These are phyloP conservation scores for Temnothorax curvispinosus DNA, from an alignment of 1,140 invertebrate species.

Conservation along the genomic window DNA sequence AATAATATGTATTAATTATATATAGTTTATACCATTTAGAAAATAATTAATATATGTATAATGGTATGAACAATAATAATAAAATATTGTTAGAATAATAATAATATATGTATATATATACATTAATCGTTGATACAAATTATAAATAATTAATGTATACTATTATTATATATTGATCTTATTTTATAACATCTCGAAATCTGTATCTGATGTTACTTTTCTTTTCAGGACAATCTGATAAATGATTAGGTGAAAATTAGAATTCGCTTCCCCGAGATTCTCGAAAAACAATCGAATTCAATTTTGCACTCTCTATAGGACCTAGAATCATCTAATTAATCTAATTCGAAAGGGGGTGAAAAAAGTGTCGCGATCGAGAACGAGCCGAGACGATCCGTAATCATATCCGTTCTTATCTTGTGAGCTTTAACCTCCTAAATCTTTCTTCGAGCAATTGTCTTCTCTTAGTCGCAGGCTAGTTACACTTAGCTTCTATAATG, in stretches of 20 bases:
- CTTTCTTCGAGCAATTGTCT: conserved; percentile 37
- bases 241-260: neutral
- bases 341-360: conserved; percentile 10
- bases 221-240: neutral
- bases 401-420: conserved; percentile 68
- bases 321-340: neutral
- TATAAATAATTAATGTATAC: neutral
- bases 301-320: neutral
- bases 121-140: too few relatives aligned
- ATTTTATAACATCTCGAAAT: neutral
- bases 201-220: neutral
- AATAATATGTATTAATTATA: too few relatives aligned
- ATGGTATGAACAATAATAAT: too few relatives aligned
- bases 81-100: too few relatives aligned
- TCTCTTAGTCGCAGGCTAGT: neutral
- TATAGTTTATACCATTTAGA: too few relatives aligned
- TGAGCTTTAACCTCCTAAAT: conserved; percentile 78
- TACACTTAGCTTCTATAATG: too few relatives aligned
- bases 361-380: conserved; percentile 52
- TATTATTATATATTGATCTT: neutral
- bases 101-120: too few relatives aligned
- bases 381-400: conserved; percentile 41
- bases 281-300: neutral
- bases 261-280: neutral
- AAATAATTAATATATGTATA: too few relatives aligned